phyloP scores from a whole-genome alignment of 2,113 vertebrate genomes.

The Salvelinus sp. region DNA sequence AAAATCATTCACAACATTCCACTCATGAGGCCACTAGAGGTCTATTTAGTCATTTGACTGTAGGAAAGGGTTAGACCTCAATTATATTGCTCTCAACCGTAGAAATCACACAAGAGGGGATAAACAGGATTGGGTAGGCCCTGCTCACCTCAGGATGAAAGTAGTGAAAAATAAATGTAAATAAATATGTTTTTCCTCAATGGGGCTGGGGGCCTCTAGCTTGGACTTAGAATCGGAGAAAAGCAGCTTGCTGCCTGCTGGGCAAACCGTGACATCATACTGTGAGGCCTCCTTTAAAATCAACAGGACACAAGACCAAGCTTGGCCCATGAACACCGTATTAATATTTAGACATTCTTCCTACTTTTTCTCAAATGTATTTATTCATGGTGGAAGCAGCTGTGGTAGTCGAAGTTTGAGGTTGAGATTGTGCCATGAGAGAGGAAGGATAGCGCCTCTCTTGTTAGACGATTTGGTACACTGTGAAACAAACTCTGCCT shows the following conservation, averaged over 20 bases:
- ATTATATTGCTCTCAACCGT: not conserved
- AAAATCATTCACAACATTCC: no score
- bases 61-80: not conserved
- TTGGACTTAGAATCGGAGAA: slow-evolving; percentile 43
- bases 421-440: slow-evolving; percentile 5
- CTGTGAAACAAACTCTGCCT: no score
- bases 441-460: not conserved
- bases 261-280: slow-evolving; percentile 27
- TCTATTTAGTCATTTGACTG: not conserved
- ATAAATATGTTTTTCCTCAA: slow-evolving; percentile 21
- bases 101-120: not conserved
- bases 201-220: slow-evolving; percentile 22
- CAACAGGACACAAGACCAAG: slow-evolving; percentile 36
- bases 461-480: not conserved
- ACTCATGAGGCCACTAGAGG: no score
- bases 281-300: slow-evolving; percentile 26
- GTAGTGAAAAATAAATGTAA: slow-evolving; percentile 7
- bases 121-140: not conserved
- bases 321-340: slow-evolving; percentile 30
- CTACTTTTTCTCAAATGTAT: slow-evolving; percentile 17
- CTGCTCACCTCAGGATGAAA: not conserved
- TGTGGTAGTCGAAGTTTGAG: slow-evolving; percentile 2
- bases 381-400: slow-evolving; percentile 31
- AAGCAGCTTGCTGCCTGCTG: slow-evolving; percentile 38
- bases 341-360: slow-evolving; percentile 53